Evolutionary conservation across 1,140 invertebrate species (phyloP), one percentile per base, ranked within the genome.

Genomic region (Nautilus pompilius): DNA sequence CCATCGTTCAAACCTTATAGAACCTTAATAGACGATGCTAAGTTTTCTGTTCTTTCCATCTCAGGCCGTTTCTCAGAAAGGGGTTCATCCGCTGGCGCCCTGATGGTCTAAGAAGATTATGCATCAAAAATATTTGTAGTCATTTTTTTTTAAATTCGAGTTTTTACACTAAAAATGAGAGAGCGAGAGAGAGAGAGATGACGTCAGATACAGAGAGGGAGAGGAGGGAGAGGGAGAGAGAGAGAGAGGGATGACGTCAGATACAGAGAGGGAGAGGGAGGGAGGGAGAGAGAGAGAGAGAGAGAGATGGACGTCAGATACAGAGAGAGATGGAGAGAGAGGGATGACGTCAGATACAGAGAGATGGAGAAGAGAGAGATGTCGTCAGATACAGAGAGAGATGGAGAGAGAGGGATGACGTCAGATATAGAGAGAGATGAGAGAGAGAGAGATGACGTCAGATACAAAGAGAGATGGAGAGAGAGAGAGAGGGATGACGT

Each of bases 261-360:
- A 26, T 5, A 5, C 17, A 55, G 22, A 56, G 2, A 5, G 46
- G 20, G 33, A 34, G 46, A 20, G 41, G 29, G 30, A 48, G 45
- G 29, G 29, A 22, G 41, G n/a, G 58, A 60, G 63, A 53, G 63
- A 65, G 58, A 61, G 53, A 33, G 57, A 64, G 58, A 65, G 63
- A 61, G 58, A 22, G 29, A 17, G 13, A 41, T 41, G 26, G 57
- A 2, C 8, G 8, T 15, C 20, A 54, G 51, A 36, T 30, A 41
- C 41, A 60, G 45, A 34, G 45, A 51, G 56, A 59, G 55, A 36
- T 36, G 34, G 54, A 2, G 45, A 30, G 34, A 51, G 56, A 59
- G 56, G 34, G 29, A 58, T 20, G 51, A 41, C 53, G 34, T 49
- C 24, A 58, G 51, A 46, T 26, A 29, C 8, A 62, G 49, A 58